Percentiles rank a stretch among this genome's conserved stretches.
Conservation (phyloP, 2,797 vertebrate genomes). For the Rhadinocentrus ornatus region DNA sequence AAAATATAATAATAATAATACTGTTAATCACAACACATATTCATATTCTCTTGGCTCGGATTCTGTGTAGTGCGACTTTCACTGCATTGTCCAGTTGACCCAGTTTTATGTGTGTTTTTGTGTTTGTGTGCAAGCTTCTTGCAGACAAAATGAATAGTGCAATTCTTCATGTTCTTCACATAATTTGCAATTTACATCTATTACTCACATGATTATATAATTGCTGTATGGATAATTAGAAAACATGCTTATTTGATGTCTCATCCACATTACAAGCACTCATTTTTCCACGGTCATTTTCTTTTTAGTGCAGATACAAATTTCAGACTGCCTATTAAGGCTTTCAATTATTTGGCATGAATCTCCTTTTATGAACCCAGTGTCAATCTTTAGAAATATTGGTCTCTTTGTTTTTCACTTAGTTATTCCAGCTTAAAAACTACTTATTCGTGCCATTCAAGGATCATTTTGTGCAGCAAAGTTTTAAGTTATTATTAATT, state of each 20-base stretch:
- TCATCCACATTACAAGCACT: conserved; percentile 28
- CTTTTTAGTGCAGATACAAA: background rate
- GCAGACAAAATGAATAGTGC: background rate
- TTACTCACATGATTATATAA: conserved; percentile 39
- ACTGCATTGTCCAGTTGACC: conserved; percentile 48
- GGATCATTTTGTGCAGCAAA: background rate
- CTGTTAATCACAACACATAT: conserved; percentile 39
- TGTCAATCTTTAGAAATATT: background rate
- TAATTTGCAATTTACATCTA: conserved; percentile 35
- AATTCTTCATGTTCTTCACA: conserved; percentile 21
- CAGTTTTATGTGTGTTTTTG: conserved; percentile 37
- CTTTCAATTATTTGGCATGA: background rate
- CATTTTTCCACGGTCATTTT: conserved; percentile 15
- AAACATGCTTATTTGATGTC: conserved; percentile 26
- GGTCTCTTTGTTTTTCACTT: background rate
- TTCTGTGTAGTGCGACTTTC: conserved; percentile 55
- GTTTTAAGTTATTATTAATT: background rate
- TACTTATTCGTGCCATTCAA: background rate
- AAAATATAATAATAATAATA: conserved; percentile 1
- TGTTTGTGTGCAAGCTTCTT: background rate
- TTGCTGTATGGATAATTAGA: conserved; percentile 46
- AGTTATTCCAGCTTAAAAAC: conserved; percentile 7
- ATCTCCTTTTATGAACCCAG: conserved; percentile 4
- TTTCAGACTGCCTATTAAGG: background rate
- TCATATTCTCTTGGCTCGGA: conserved; percentile 56